Conservation (phyloP, 2,113 vertebrate genomes). For the Phylloscopus trochiloides region DNA sequence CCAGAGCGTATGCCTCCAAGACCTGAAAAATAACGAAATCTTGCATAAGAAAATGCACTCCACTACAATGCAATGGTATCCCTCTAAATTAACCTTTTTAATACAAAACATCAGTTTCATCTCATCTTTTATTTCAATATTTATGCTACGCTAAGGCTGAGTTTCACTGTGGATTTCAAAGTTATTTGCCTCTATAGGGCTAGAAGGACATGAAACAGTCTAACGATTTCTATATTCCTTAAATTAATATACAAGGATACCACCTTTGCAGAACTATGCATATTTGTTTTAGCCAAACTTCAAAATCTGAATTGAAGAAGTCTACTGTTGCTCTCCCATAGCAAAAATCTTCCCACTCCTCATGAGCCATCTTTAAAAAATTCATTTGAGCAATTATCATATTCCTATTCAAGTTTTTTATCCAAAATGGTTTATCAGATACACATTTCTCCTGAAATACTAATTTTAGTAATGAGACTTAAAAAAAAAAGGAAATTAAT, state of each 20-base stretch:
- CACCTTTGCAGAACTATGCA: neutral
- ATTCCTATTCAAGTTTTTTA: neutral
- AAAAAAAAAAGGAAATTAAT: rapidly evolving
- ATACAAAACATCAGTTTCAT: neutral
- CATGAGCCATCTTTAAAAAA: neutral
- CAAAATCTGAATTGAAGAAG: neutral
- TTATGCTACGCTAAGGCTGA: neutral
- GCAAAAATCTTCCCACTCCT: neutral
- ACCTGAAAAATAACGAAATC: neutral
- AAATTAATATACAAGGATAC: neutral
- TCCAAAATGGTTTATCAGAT: neutral
- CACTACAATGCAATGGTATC: neutral
- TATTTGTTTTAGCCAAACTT: neutral
- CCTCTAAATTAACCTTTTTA: neutral
- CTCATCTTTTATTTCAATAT: neutral
- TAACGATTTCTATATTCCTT: neutral
- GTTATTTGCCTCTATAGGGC: neutral
- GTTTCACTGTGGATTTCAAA: neutral
- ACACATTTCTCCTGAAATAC: neutral
- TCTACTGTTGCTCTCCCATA: neutral
- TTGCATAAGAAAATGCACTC: neutral
- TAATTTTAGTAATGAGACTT: neutral
- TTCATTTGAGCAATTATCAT: neutral
- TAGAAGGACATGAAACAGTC: neutral
- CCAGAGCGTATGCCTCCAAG: neutral